Percentiles rank a stretch among this genome's conserved stretches.
Evolutionary conservation across 2,888 invertebrate genomes (phyloP).

Genomic region (Scrobipalpa costella): DNA sequence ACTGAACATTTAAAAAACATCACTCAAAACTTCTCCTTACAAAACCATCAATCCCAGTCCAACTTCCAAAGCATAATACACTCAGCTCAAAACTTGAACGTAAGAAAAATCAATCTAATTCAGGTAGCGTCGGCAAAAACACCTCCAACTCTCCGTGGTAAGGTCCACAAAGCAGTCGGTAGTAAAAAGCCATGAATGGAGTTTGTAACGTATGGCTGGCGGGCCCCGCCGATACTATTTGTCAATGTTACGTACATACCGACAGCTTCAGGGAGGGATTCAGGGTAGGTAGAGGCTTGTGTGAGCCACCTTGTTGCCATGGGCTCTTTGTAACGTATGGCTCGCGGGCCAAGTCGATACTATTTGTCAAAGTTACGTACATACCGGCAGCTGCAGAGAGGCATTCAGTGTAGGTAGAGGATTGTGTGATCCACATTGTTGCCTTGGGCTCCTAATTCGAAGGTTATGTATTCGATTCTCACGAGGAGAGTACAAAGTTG

Average conservation of each 20-base stretch:
- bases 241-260: constrained; percentile 38
- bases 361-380: constrained; percentile 43
- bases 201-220: constrained; percentile 30
- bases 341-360: constrained; percentile 36
- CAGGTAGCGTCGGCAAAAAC: constrained; percentile 45
- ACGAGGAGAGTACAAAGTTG: too few relatives aligned
- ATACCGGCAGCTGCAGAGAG: constrained; percentile 25
- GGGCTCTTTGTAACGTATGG: constrained; percentile 31
- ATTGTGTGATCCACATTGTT: too few relatives aligned
- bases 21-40: neutral
- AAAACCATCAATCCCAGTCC: neutral
- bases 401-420: constrained; percentile 10
- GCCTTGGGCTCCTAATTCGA: too few relatives aligned
- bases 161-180: constrained; percentile 38
- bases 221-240: constrained; percentile 41
- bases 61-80: constrained; percentile 1
- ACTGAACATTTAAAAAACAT: neutral
- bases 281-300: neutral
- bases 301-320: too few relatives aligned
- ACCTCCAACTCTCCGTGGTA: constrained; percentile 30
- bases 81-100: constrained; percentile 4
- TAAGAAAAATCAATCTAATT: constrained; percentile 41
- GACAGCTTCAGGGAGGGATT: constrained; percentile 23
- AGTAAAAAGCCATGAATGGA: constrained; percentile 42
- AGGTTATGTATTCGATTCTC: too few relatives aligned